Evolutionary conservation across 2,888 invertebrate species (phyloP).

Genomic region (Hydrotaea cyrtoneurina): DNA sequence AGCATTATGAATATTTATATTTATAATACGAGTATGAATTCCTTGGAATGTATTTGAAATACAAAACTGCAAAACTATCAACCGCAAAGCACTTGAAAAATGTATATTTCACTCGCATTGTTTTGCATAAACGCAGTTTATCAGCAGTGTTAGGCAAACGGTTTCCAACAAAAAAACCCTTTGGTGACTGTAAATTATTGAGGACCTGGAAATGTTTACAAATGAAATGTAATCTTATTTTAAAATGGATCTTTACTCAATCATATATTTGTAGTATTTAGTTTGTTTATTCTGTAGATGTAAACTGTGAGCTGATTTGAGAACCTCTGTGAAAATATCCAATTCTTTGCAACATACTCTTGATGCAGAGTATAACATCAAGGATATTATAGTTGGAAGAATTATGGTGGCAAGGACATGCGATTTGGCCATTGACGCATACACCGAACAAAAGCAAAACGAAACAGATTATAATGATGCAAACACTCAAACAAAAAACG

Average conservation of each 20-base stretch:
- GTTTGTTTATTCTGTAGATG: not conserved
- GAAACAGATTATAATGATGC: slow-evolving; percentile 17
- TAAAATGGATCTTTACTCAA: not conserved
- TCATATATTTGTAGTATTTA: too few relatives aligned
- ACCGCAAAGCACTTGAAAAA: slow-evolving; percentile 56
- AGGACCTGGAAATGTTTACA: not conserved
- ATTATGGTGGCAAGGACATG: slow-evolving; percentile 55
- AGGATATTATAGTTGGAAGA: slow-evolving; percentile 22
- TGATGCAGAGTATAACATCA: slow-evolving; percentile 24
- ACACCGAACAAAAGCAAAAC: slow-evolving; percentile 13
- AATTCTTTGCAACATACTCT: slow-evolving; percentile 2
- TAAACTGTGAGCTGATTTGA: not conserved
- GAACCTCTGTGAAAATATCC: slow-evolving; percentile 12
- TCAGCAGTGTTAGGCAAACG: slow-evolving; percentile 44
- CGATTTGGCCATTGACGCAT: slow-evolving; percentile 59
- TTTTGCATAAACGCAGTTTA: slow-evolving; percentile 48
- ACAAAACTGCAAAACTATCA: slow-evolving; percentile 41
- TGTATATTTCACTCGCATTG: slow-evolving; percentile 47
- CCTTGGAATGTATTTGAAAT: slow-evolving; percentile 23
- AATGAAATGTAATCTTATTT: not conserved
- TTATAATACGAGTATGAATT: slow-evolving; percentile 20
- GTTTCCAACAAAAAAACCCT: not conserved
- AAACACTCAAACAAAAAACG: not conserved
- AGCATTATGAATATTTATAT: slow-evolving; percentile 36
- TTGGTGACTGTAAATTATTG: not conserved